Evolutionary conservation across 2,888 invertebrate genomes (phyloP).

Genomic region (Neoaliturus tenellus): DNA sequence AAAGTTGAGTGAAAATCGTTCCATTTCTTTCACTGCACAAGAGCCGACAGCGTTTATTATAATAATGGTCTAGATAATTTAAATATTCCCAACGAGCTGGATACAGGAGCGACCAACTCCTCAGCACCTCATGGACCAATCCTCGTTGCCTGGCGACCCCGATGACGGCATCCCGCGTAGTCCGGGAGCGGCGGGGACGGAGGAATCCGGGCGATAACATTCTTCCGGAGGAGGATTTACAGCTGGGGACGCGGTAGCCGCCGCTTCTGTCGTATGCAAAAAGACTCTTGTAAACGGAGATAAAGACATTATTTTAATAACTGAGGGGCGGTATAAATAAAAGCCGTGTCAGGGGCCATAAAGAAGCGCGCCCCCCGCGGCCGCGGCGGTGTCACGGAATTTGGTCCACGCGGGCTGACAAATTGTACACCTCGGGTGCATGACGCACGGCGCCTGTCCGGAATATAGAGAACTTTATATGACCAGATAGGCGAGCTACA

Average conservation of each 20-base stretch:
- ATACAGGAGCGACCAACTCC: too few relatives aligned
- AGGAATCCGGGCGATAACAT: conserved; percentile 38
- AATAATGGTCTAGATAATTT: too few relatives aligned
- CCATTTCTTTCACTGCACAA: too few relatives aligned
- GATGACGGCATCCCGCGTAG: conserved; percentile 34
- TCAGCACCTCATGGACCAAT: too few relatives aligned
- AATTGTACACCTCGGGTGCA: conserved; percentile 48
- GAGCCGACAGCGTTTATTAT: too few relatives aligned
- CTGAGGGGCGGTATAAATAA: conserved; percentile 37
- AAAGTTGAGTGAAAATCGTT: too few relatives aligned
- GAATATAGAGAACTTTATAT: conserved; percentile 48
- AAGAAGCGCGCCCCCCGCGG: conserved; percentile 28
- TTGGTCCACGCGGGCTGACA: conserved; percentile 55
- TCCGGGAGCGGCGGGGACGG: conserved; percentile 30
- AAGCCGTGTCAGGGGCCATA: background rate
- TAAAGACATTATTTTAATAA: conserved; percentile 54
- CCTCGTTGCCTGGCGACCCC: too few relatives aligned
- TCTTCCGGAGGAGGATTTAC: conserved; percentile 33
- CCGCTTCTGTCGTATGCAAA: conserved; percentile 42
- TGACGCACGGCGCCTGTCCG: conserved; percentile 3
- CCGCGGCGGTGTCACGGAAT: conserved; percentile 49
- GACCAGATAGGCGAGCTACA: conserved; percentile 9
- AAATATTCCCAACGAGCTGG: too few relatives aligned
- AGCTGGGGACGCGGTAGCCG: background rate
- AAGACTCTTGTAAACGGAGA: conserved; percentile 38